Base-by-base conservation (phyloP, 2,113 vertebrate genomes). In the Strix uralensis region DNA sequence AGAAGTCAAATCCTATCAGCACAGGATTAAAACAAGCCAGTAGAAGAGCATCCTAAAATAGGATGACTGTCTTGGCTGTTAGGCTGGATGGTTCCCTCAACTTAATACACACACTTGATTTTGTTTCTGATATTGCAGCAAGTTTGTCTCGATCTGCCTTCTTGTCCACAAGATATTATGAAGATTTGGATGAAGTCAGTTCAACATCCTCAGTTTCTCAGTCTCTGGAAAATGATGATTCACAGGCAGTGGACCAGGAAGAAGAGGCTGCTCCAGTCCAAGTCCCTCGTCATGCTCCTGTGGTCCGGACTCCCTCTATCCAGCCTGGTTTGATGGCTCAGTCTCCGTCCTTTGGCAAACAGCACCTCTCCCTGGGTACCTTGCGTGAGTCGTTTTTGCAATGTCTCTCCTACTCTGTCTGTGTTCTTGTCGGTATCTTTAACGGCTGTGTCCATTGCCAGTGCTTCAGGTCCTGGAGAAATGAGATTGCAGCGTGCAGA, bases 161-260 rank as follows among this genome's bases (percentile, higher is more conserved):
- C 98, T 97, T 99, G 65, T 99, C 99, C 9, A 99, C 99, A 5
- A 99, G 98, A 93, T 99, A 99, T 32, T 99, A 98, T 2, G 99
- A 99, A 96, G 99, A 99, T 92, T 85, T 99, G 97, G 99, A 99
- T 59, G 99, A 99, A 38, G 98, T 97, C n/a, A 99, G 99, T 97
- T 99, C 99, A 11, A 98, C 98, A 0, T 99, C 99, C 3, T 99
- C 99, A 2, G 83, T 99, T 40, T 99, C 98, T 12, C 99, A 99
- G 92, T 98, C 98, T 0, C 86, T 98, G 95, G 99, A 99, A 83
- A 98, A 97, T 9, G 98, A 99, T 10, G 99, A 98, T 6, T 16
- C 94, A 2, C 98, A 96, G 63, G 92, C 95, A 5, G 84, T 98
- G 26, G 96, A 98, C 29, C 98, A 98, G 67, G 98, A 98, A 9